Percentiles rank a stretch among this genome's conserved stretches.
These are phyloP conservation scores for Suricata suricatta DNA, from an alignment of 2,113 vertebrate genomes.

Conservation along the genomic window DNA sequence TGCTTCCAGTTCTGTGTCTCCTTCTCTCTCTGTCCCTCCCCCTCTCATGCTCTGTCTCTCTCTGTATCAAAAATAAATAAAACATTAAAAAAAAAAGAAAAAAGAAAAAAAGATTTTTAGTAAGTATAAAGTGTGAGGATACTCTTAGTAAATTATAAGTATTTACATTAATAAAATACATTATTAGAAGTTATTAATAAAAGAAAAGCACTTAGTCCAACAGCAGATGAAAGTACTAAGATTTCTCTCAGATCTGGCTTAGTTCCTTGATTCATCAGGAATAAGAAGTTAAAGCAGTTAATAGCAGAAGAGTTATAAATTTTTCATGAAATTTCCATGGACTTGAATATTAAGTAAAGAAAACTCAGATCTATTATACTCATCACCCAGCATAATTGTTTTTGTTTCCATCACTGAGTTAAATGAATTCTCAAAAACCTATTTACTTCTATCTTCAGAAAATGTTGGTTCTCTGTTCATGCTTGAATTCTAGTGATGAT, in stretches of 20 bases:
- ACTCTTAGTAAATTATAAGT: background rate
- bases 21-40: too few species aligned
- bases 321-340: background rate
- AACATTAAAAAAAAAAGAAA: too few species aligned
- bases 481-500: constrained; percentile 6
- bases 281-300: background rate
- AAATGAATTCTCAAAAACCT: background rate
- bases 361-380: background rate
- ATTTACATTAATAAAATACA: background rate
- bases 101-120: background rate
- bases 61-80: too few species aligned
- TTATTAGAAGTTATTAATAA: background rate
- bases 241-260: background rate
- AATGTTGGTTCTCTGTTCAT: background rate
- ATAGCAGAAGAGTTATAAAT: background rate
- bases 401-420: background rate
- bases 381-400: background rate
- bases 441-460: background rate
- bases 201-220: background rate
- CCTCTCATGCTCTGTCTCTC: too few species aligned
- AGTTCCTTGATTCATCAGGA: constrained; percentile 9
- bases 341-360: background rate
- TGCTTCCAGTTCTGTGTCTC: too few species aligned
- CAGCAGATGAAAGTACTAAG: background rate
- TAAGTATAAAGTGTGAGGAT: background rate